phyloP scores from a whole-genome alignment of 2,113 vertebrate species.

The Maccullochella peelii region DNA sequence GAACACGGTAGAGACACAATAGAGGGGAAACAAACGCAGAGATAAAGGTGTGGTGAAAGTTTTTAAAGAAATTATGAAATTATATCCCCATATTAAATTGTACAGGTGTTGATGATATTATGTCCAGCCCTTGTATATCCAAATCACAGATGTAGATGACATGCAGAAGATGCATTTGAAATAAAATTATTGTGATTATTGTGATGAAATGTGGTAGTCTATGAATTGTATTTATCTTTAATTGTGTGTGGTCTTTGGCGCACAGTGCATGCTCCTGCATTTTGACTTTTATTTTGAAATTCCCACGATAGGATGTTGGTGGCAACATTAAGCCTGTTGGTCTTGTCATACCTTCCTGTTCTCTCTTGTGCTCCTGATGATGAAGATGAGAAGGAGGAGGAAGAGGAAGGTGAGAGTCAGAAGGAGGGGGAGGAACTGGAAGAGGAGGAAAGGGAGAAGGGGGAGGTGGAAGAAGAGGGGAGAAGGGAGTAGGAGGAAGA shows the following conservation, averaged over 20 bases:
- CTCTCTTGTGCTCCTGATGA: constrained; percentile 43
- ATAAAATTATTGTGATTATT: neutral
- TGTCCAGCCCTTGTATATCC: neutral
- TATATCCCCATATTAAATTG: neutral
- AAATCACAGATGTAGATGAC: neutral
- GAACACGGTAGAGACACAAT: neutral
- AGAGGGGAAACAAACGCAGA: neutral
- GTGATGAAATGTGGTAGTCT: neutral
- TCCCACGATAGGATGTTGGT: neutral
- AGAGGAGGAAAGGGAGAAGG: neutral
- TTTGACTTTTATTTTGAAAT: constrained; percentile 28
- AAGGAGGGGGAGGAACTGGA: neutral
- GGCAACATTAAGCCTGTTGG: neutral
- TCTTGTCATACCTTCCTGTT: constrained; percentile 66
- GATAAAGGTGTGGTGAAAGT: neutral
- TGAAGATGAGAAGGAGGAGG: constrained; percentile 41
- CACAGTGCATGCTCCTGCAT: neutral
- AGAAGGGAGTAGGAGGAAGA: neutral
- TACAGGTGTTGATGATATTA: neutral
- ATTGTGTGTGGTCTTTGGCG: neutral
- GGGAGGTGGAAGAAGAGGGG: neutral
- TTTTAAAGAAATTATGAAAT: neutral
- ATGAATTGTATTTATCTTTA: neutral
- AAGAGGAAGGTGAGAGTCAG: neutral
- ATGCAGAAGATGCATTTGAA: neutral